Evolutionary conservation across 2,888 invertebrate genomes (phyloP).

Genomic region (Drosophila ochracea): DNA sequence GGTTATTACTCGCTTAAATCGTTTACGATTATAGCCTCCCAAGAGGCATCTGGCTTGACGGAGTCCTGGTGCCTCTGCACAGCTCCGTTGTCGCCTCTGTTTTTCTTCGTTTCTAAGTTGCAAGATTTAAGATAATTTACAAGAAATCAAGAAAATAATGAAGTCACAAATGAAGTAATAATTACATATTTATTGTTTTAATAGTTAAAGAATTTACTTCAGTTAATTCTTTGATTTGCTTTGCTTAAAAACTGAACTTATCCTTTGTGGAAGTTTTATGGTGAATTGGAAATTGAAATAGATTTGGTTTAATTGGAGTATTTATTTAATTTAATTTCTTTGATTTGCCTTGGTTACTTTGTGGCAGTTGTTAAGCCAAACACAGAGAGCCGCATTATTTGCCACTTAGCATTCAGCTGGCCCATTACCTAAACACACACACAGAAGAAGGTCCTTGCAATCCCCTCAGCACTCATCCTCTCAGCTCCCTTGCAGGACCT

Average conservation of each 20-base stretch:
- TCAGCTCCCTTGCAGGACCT: slow-evolving; percentile 17
- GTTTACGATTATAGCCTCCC: too few species aligned
- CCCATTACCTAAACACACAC: slow-evolving; percentile 45
- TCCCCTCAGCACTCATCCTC: neutral
- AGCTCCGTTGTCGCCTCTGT: too few species aligned
- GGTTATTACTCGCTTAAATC: too few species aligned
- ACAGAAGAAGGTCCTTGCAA: slow-evolving; percentile 3
- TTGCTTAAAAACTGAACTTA: too few species aligned
- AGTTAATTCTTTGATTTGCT: too few species aligned
- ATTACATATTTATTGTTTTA: neutral
- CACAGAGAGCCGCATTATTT: neutral
- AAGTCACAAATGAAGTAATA: too few species aligned
- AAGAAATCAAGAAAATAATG: too few species aligned
- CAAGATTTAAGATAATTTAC: too few species aligned
- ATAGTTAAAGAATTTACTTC: neutral
- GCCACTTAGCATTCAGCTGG: neutral
- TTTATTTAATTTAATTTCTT: neutral
- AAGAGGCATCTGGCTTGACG: too few species aligned
- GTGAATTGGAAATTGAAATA: neutral
- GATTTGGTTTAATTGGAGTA: neutral
- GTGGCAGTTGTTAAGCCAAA: neutral
- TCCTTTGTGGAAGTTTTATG: neutral
- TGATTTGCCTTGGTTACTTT: neutral
- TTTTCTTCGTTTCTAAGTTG: too few species aligned
- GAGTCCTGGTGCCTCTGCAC: too few species aligned